Evolutionary conservation across 2,888 invertebrate genomes (phyloP).

Genomic region (Eulithis prunata): DNA sequence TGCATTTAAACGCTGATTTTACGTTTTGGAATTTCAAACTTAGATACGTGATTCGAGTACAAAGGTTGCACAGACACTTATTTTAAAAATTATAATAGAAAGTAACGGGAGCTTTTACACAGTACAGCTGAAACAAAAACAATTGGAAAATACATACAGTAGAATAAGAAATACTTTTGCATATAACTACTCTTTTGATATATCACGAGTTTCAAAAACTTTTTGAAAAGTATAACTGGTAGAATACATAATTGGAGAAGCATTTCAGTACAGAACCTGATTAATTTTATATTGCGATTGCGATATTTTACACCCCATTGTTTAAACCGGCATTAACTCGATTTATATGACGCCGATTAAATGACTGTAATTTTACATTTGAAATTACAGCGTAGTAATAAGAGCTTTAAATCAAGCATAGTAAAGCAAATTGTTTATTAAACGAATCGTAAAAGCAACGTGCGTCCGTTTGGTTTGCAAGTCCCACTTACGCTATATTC

Average conservation of each 20-base stretch:
- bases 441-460: constrained; percentile 56
- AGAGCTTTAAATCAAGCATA: constrained; percentile 57
- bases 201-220: not conserved
- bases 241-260: constrained; percentile 16
- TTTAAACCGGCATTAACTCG: constrained; percentile 54
- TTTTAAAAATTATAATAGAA: constrained; percentile 60
- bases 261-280: constrained; percentile 22
- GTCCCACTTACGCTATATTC: constrained; percentile 17
- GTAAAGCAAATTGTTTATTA: constrained; percentile 63
- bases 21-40: constrained; percentile 74
- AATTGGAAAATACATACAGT: constrained; percentile 14
- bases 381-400: constrained; percentile 60
- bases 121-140: constrained; percentile 22
- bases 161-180: not conserved
- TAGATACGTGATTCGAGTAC: constrained; percentile 68
- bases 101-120: constrained; percentile 39
- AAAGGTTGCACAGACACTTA: constrained; percentile 61
- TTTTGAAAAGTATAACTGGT: not conserved
- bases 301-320: constrained; percentile 51
- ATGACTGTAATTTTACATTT: constrained; percentile 57
- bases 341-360: constrained; percentile 51
- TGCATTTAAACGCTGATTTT: constrained; percentile 73
- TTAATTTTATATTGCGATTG: constrained; percentile 45
- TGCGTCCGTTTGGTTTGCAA: constrained; percentile 29
- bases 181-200: not conserved